These are phyloP conservation scores for Craterocephalus amniculus DNA, from an alignment of 2,797 vertebrate genomes.

Conservation along the genomic window DNA sequence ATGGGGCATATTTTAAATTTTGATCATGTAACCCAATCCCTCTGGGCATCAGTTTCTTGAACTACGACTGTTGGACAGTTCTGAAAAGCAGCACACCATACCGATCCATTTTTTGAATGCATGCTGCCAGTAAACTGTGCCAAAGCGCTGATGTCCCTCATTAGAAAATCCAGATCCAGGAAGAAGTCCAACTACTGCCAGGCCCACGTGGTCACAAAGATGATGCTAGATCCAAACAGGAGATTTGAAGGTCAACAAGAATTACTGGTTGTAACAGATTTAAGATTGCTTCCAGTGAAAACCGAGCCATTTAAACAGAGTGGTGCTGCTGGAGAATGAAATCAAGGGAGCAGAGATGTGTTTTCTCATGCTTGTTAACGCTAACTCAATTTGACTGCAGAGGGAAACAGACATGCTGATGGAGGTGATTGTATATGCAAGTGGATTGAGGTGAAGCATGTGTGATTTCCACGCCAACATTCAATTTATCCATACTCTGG, in stretches of 20 bases:
- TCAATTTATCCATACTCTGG: conserved; percentile 38
- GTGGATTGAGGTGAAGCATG: conserved; percentile 60
- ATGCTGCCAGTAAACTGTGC: conserved; percentile 78
- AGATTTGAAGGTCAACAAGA: conserved; percentile 77
- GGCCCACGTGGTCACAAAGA: conserved; percentile 66
- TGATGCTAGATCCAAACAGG: conserved; percentile 61
- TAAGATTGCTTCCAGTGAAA: conserved; percentile 43
- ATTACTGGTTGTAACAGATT: conserved; percentile 68
- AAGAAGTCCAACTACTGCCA: conserved; percentile 77
- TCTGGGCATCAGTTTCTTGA: conserved; percentile 72
- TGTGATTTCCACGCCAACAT: conserved; percentile 55
- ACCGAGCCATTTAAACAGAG: conserved; percentile 50
- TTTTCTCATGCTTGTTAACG: conserved; percentile 67
- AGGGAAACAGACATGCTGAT: conserved; percentile 60
- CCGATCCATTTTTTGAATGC: conserved; percentile 72
- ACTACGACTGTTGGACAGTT: conserved; percentile 71
- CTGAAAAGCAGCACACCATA: conserved; percentile 65
- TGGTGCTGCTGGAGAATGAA: conserved; percentile 39
- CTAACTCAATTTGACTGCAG: conserved; percentile 63
- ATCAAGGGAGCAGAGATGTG: conserved; percentile 44
- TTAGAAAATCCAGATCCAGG: conserved; percentile 80
- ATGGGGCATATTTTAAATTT: conserved; percentile 77
- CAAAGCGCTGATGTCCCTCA: conserved; percentile 81
- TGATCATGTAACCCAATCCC: conserved; percentile 76
- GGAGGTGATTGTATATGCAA: conserved; percentile 55